Evolutionary conservation across 2,888 invertebrate species (phyloP).

Genomic region (Brachylomia viminalis): DNA sequence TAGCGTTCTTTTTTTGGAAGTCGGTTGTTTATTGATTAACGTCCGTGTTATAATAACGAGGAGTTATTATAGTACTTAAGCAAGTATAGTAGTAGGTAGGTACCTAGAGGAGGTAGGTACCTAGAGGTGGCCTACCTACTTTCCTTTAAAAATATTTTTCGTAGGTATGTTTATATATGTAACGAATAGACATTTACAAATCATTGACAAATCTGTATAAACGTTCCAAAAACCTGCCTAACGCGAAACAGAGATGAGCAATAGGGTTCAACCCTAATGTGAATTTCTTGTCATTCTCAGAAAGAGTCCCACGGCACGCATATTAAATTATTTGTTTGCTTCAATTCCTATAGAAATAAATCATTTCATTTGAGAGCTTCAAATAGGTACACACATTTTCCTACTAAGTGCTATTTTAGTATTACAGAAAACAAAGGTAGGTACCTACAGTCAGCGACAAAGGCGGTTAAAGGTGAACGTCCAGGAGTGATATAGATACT

Average conservation of each 20-base stretch:
- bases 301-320: background rate
- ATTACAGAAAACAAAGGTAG: background rate
- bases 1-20: too few species aligned
- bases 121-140: too few species aligned
- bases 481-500: too few species aligned
- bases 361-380: background rate
- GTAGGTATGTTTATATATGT: too few species aligned
- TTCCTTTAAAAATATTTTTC: too few species aligned
- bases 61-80: too few species aligned
- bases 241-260: background rate
- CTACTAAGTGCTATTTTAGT: background rate
- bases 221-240: background rate
- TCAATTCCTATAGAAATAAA: background rate
- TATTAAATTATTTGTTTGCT: background rate
- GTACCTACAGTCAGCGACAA: background rate
- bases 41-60: too few species aligned
- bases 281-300: conserved; percentile 16
- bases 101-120: too few species aligned
- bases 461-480: background rate
- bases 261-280: conserved; percentile 1
- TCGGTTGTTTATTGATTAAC: too few species aligned
- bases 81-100: too few species aligned
- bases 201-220: too few species aligned
- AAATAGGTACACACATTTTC: background rate
- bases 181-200: too few species aligned